A percentile compares a stretch with the other conserved stretches of the same genome.
Evolutionary conservation across 2,888 invertebrate genomes (phyloP).

Genomic region (Spodoptera exigua): DNA sequence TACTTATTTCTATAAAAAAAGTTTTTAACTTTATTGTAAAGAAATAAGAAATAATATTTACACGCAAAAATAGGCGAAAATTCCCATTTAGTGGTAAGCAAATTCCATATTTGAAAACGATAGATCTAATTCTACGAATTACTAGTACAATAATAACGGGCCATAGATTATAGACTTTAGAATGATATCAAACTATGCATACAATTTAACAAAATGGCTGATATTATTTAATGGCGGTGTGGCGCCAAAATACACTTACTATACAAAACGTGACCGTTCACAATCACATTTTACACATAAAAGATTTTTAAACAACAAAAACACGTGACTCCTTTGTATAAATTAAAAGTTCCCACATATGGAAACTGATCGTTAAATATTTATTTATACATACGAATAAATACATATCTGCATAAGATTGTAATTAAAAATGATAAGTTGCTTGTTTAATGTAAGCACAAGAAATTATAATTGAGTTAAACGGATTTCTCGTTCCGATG

Average conservation of each 20-base stretch:
- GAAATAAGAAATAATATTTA: too few species aligned
- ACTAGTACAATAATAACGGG: too few species aligned
- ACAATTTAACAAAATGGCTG: slow-evolving; percentile 4
- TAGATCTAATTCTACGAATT: too few species aligned
- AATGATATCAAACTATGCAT: neutral
- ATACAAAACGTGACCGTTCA: slow-evolving; percentile 32
- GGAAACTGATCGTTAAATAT: slow-evolving; percentile 66
- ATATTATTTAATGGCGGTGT: slow-evolving; percentile 25
- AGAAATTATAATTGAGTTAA: slow-evolving; percentile 29
- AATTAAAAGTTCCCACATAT: slow-evolving; percentile 76
- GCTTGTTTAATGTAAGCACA: slow-evolving; percentile 37
- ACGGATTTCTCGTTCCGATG: slow-evolving; percentile 15
- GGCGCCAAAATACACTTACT: slow-evolving; percentile 51
- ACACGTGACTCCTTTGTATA: slow-evolving; percentile 59
- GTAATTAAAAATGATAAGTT: slow-evolving; percentile 33
- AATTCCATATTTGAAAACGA: too few species aligned
- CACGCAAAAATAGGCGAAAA: too few species aligned
- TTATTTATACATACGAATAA: slow-evolving; percentile 54
- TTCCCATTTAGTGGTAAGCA: too few species aligned
- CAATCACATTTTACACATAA: slow-evolving; percentile 48
- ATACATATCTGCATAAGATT: slow-evolving; percentile 32
- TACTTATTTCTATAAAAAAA: too few species aligned
- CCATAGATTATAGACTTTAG: too few species aligned
- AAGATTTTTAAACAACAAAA: slow-evolving; percentile 65
- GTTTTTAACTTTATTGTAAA: too few species aligned